Evolutionary conservation across 2,113 vertebrate species (phyloP).

Genomic region (Corythornis madagascariensis): DNA sequence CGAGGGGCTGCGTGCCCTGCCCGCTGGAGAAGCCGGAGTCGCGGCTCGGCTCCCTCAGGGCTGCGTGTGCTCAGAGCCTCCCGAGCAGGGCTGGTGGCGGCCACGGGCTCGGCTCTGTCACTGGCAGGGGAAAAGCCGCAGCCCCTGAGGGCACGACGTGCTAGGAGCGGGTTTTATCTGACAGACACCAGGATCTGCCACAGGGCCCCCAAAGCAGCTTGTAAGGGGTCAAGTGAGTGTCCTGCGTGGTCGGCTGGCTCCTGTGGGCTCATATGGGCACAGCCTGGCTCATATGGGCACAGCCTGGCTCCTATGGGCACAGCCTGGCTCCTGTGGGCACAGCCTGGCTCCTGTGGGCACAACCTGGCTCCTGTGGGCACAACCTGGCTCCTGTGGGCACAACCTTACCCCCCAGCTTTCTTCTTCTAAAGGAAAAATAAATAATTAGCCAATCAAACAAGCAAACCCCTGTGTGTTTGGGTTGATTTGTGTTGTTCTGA

Average conservation of each 20-base stretch:
- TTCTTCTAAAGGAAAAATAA: not conserved
- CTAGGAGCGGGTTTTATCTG: not conserved
- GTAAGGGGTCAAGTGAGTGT: rapidly evolving
- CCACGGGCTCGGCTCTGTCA: rapidly evolving
- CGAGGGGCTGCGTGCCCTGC: not conserved
- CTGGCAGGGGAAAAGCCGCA: not conserved
- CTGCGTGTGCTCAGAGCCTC: rapidly evolving
- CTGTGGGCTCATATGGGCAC: too few species aligned
- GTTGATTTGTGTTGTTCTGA: not conserved
- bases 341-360: not conserved
- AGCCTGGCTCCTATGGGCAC: too few species aligned
- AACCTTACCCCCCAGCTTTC: not conserved
- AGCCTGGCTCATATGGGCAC: too few species aligned
- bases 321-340: not conserved
- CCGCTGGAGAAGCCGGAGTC: not conserved
- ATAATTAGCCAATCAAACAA: not conserved
- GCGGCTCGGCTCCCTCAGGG: rapidly evolving
- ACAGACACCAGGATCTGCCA: not conserved
- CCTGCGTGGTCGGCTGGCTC: too few species aligned
- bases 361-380: too few species aligned
- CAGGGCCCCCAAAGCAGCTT: not conserved
- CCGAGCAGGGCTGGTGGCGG: rapidly evolving
- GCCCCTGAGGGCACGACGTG: not conserved
- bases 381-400: not conserved
- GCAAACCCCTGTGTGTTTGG: too few species aligned